Conservation (phyloP, 1,140 invertebrate species). For the Notospermus geniculatus region DNA sequence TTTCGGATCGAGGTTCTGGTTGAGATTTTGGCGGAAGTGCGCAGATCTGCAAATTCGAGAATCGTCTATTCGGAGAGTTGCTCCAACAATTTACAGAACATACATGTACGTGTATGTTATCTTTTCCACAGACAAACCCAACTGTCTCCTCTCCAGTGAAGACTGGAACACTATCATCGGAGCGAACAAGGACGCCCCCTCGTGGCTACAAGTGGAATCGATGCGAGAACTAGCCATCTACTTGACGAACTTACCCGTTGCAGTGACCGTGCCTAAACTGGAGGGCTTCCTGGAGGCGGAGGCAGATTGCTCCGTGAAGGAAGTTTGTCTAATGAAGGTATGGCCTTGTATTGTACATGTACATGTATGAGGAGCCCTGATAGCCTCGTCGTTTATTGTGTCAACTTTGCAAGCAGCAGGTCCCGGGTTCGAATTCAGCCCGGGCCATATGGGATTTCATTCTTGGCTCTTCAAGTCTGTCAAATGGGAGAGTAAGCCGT, state of each 20-base stretch:
- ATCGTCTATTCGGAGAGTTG: not conserved
- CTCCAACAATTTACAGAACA: not conserved
- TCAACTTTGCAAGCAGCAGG: too few relatives aligned
- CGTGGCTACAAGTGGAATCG: conserved; percentile 42
- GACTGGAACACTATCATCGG: conserved; percentile 40
- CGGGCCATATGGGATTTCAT: too few relatives aligned
- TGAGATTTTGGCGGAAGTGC: too few relatives aligned
- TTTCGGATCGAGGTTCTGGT: too few relatives aligned
- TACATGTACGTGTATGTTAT: not conserved
- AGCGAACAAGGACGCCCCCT: conserved; percentile 34
- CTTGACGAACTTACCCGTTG: conserved; percentile 37
- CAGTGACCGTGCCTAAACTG: conserved; percentile 35
- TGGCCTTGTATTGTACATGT: too few relatives aligned
- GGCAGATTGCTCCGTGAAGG: conserved; percentile 41
- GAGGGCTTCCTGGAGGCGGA: conserved; percentile 44
- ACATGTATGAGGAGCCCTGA: too few relatives aligned
- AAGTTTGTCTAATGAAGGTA: conserved; percentile 46
- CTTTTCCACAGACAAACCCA: conserved; percentile 19
- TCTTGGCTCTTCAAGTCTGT: too few relatives aligned
- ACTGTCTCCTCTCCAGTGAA: conserved; percentile 34
- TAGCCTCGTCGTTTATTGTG: too few relatives aligned
- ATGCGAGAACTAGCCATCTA: conserved; percentile 33
- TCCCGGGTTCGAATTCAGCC: too few relatives aligned
- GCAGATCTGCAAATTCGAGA: too few relatives aligned
- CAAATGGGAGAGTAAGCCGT: too few relatives aligned